Percentiles rank a stretch among this genome's conserved stretches.
Conservation (phyloP, 1,140 invertebrate genomes). For the Platyura marginata region DNA sequence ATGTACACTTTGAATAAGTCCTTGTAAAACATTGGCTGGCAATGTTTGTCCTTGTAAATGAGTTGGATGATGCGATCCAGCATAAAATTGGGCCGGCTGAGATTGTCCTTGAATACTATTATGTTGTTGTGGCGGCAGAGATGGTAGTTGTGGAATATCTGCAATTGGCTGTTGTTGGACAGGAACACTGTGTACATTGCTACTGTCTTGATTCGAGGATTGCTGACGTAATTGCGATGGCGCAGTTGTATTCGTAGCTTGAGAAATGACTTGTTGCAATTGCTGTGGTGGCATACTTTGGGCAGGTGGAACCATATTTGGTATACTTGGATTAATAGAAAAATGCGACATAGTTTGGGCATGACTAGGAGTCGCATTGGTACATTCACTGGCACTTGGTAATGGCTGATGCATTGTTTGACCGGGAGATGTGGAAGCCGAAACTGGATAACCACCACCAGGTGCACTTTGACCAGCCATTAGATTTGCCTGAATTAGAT, state of each 20-base stretch:
- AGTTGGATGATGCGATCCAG: neutral
- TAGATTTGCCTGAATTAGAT: neutral
- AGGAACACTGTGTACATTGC: conserved; percentile 1
- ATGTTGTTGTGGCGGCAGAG: conserved; percentile 8
- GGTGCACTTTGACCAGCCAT: neutral
- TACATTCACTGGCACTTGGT: conserved; percentile 1
- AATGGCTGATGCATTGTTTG: conserved; percentile 7
- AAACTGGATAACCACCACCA: neutral
- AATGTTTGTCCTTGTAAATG: conserved; percentile 7
- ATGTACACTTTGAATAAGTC: neutral
- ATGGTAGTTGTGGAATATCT: conserved; percentile 6
- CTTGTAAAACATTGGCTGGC: conserved; percentile 7
- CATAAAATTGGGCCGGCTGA: conserved; percentile 6
- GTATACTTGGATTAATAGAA: conserved; percentile 23
- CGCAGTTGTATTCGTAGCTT: conserved; percentile 25
- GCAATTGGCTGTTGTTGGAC: neutral
- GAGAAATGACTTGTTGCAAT: conserved; percentile 30
- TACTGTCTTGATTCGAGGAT: conserved; percentile 1
- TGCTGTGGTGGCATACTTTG: conserved; percentile 34
- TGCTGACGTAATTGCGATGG: conserved; percentile 28
- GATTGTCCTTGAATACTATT: conserved; percentile 3
- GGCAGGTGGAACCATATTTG: conserved; percentile 24
- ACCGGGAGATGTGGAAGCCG: neutral
- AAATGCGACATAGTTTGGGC: conserved; percentile 31
- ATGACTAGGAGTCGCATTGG: conserved; percentile 8